A percentile compares a stretch with the other conserved stretches of the same genome.
These are phyloP conservation scores for Irena cyanogastra DNA, from an alignment of 2,113 vertebrate genomes.

Conservation along the genomic window DNA sequence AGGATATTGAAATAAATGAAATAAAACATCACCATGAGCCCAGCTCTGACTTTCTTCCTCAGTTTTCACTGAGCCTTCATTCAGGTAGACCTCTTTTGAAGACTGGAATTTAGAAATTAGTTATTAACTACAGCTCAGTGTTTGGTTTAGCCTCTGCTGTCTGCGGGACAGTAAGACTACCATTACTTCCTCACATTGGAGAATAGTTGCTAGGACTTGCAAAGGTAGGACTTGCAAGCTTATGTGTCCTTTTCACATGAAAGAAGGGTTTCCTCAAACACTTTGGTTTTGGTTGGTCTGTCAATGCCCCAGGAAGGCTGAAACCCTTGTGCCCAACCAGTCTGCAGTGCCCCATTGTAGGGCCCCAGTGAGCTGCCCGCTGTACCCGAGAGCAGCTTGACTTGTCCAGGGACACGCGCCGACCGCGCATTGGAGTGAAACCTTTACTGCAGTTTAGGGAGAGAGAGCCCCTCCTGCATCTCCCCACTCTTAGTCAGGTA, in stretches of 20 bases:
- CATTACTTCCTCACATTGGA: rapidly evolving
- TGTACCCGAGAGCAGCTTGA: rapidly evolving
- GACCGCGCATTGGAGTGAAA: rapidly evolving
- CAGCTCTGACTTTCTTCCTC: neutral
- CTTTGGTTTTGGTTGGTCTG: neutral
- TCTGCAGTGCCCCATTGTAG: neutral
- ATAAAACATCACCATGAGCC: neutral
- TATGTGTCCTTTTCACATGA: neutral
- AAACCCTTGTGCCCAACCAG: neutral
- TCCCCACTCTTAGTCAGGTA: neutral
- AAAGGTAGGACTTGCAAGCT: neutral
- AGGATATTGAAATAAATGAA: neutral
- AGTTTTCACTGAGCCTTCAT: neutral
- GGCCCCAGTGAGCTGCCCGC: rapidly evolving
- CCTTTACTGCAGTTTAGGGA: neutral
- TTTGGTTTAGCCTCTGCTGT: neutral
- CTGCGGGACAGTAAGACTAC: neutral
- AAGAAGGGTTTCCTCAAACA: neutral
- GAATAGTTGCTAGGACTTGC: neutral
- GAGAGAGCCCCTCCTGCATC: neutral
- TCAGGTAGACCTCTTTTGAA: neutral
- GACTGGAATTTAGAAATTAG: neutral
- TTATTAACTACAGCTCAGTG: neutral
- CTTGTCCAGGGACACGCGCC: rapidly evolving
- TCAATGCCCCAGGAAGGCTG: neutral